Base-by-base conservation (phyloP, 1,140 invertebrate species). In the Eupristina koningsbergeri region DNA sequence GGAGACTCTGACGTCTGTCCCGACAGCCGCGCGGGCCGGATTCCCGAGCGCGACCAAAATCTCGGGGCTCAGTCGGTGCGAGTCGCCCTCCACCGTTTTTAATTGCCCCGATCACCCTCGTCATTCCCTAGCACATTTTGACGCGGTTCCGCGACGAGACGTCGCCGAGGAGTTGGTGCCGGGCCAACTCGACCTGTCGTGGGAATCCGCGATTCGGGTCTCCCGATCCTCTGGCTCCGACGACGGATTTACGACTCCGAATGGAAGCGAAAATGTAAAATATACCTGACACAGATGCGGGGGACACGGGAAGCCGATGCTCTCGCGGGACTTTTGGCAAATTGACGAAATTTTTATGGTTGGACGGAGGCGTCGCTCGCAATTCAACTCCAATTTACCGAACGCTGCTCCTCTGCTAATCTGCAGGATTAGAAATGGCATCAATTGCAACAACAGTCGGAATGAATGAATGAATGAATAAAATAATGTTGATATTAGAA, bases 71-170 rank as follows among this genome's bases (percentile, higher is more conserved):
- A 19, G 53, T 3, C 53, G 22, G 9, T 50, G 45, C 26, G 45
- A 58, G 58, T 76, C 19, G 29, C 3, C 63, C 19, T 26, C 53
- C 47, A 19, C 7, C 47, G 47, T 3, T 61, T 77, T 61, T 76
- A 61, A 76, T 76, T 61, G 74, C 50, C 19, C 13, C 74, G 47
- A 76, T 58, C 26, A 31, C 15, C 19, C 29, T 34, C 74, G 31
- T 53, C 39, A 63, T 77, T 41, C 5, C 58, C 75, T 63, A 50
- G 36, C 8, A 41, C 64, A 78, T 39, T 41, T 50, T 36, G 84
- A 71, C 36, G 47, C 29, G 31, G 11, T 22, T 45, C 41, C 17
- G 61, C 61, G 77, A 76, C 69, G 84, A 85, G 84, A 82, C 85
- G 80, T 86, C 69, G 74, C 63, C 31, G 29, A 34, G 45, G 45